Base-by-base conservation (phyloP, 1,140 invertebrate genomes). In the Ostrea denselamellosa region DNA sequence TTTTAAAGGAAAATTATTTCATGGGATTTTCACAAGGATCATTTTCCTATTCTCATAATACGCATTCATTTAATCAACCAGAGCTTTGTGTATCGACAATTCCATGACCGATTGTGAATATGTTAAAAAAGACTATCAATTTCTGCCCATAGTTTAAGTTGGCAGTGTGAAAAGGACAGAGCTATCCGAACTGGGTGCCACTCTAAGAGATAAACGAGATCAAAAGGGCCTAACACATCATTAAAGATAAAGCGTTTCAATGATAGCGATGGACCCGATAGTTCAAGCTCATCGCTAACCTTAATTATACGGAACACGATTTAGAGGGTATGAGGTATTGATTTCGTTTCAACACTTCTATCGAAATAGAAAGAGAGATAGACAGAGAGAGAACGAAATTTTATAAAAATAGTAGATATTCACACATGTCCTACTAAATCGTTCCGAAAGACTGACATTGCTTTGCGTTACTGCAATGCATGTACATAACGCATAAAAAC, bases 251-350 rank as follows among this genome's bases (percentile, higher is more conserved):
- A 77, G 28, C 68, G 25, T 34, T 77, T 34, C 25, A 34, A 28
- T 77, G 68, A 25, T 12, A 12, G 14, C 34, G 68, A 77, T 77
- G 68, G 68, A 14, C 17, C 68, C 68, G 68, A 77, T 77, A 77
- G 68, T 77, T 77, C 68, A 77, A 77, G 68, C 68, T 77, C 68
- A 77, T 77, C 68, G 68, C 68, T 77, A 25, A 9, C 68, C 68
- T 77, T 77, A 77, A 77, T 77, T 77, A 77, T 77, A 77, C 28
- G 68, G 12, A 77, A 77, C 68, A 77, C 25, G 68, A 77, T 77
- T 77, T 77, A 77, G 68, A 34, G 22, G 28, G 28, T 34, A 25
- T 34, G 12, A 12, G 22, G 25, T 77, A 77, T 77, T 77, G 68
- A 77, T 77, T 77, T 77, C 28, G 17, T 77, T 77, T 77, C 68